Percentiles rank a stretch among this genome's conserved stretches.
phyloP scores from a whole-genome alignment of 2,113 vertebrate species.

The Andinoacara biseriatus region DNA sequence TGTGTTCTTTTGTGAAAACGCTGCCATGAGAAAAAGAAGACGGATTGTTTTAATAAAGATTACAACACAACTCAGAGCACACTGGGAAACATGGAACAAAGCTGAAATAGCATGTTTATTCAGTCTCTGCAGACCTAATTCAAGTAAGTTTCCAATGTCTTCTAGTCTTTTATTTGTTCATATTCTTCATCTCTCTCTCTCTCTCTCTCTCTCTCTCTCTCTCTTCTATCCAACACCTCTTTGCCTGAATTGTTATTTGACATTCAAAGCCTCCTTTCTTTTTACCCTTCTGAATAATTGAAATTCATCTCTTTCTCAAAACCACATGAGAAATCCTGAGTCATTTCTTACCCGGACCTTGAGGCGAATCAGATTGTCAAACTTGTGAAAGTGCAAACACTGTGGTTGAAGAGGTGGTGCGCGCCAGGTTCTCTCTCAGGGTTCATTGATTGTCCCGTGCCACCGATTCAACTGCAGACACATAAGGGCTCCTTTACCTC shows the following conservation, averaged over 20 bases:
- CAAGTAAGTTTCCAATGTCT: slow-evolving; percentile 26
- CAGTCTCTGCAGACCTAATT: slow-evolving; percentile 47
- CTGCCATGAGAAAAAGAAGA: slow-evolving; percentile 51
- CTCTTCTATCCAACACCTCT: slow-evolving; percentile 23
- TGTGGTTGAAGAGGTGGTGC: slow-evolving; percentile 52
- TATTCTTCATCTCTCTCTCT: slow-evolving; percentile 2
- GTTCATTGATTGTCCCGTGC: slow-evolving; percentile 36
- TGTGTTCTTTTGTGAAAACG: slow-evolving; percentile 30
- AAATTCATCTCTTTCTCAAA: slow-evolving; percentile 53
- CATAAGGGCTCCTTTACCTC: slow-evolving; percentile 12
- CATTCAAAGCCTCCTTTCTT: slow-evolving; percentile 59
- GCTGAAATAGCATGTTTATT: slow-evolving; percentile 61
- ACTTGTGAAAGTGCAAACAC: slow-evolving; percentile 56
- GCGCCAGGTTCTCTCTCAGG: slow-evolving; percentile 20
- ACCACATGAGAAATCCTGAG: slow-evolving; percentile 43
- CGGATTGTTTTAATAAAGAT: slow-evolving; percentile 70
- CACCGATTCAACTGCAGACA: slow-evolving; percentile 20
- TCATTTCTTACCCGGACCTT: slow-evolving; percentile 48
- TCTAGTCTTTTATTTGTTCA: slow-evolving; percentile 36
- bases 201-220: slow-evolving; percentile 6
- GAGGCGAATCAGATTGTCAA: slow-evolving; percentile 66
- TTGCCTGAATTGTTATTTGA: slow-evolving; percentile 60
- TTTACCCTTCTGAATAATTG: slow-evolving; percentile 72
- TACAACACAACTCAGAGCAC: slow-evolving; percentile 31
- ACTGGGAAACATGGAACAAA: slow-evolving; percentile 47